These are phyloP conservation scores for Arctopsyche grandis DNA, from an alignment of 1,140 invertebrate genomes.

Conservation along the genomic window DNA sequence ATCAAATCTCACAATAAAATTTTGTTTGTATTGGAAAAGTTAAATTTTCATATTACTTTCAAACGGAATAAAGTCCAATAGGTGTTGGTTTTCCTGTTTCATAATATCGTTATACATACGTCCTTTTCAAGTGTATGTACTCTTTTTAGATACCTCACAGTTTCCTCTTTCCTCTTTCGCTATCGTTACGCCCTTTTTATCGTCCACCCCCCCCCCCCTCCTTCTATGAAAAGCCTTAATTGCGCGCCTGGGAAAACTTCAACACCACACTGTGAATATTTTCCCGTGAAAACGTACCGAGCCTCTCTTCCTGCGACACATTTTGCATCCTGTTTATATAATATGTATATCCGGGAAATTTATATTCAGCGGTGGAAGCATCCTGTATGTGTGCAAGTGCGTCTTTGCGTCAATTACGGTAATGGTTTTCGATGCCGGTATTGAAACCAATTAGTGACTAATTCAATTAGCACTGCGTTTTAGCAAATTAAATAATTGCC, in stretches of 20 bases:
- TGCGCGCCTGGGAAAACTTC: slow-evolving; percentile 29
- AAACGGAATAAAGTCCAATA: no score
- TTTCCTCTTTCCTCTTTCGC: background rate
- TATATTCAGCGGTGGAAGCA: no score
- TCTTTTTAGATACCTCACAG: no score
- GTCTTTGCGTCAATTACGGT: background rate
- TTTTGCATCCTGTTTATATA: no score
- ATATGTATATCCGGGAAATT: no score
- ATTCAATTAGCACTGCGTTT: background rate
- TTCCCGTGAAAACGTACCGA: slow-evolving; percentile 1
- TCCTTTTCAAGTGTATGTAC: no score
- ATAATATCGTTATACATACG: background rate
- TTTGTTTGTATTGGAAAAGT: no score
- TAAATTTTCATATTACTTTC: no score
- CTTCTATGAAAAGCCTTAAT: slow-evolving; percentile 29
- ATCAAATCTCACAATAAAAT: no score
- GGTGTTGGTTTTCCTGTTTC: no score
- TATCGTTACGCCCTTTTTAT: background rate
- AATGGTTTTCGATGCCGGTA: background rate
- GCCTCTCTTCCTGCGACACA: background rate
- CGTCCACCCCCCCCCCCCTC: background rate
- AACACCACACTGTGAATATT: background rate
- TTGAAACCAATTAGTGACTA: background rate
- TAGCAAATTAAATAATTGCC: no score
- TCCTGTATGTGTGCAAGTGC: no score